Base-by-base conservation (phyloP, 2,113 vertebrate species). In the Tragulus kanchil region DNA sequence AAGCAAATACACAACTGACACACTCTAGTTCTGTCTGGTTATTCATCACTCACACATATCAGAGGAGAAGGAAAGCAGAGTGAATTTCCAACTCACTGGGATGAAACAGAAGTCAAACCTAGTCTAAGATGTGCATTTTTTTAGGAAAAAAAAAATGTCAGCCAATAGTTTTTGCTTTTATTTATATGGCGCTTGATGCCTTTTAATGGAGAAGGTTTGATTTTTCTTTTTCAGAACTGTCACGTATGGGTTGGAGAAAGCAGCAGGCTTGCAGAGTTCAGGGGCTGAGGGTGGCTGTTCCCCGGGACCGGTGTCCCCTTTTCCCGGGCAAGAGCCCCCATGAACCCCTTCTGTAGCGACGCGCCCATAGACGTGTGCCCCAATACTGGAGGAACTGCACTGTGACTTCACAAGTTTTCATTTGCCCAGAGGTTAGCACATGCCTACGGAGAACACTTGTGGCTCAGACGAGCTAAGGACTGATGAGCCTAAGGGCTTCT, bases 401-500 rank as follows among this genome's bases (percentile, higher is more conserved):
- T 64, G 90, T 3, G 3, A 86, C 87, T 56, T 77, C 54, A 75
- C 93, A 79, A 85, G 93, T 87, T 89, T 93, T 93, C 93, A 92
- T 75, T 87, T 82, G 78, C 89, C 88, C 85, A 69, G 85, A 92
- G 93, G 93, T 96, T 96, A 95, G 94, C 7, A 2, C 54, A 90
- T 83, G 85, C 85, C 92, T 93, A 95, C 93, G 48, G 10, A 93
- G 94, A 97, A 93, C 97, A 97, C 96, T 97, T 96, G 91, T 93
- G 91, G 88, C 79, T 96, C 65, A 97, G 96, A 97, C 97, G 97
- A 96, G 97, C 95, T 93, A 96, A 95, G 84, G 84, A 96, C 61
- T 98, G 97, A 98, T 26, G 97, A 93, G 87, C 81, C 83, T 48
- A 67, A 92, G 67, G 79, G 93, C 48, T 95, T 93, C 86, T 96